phyloP scores from a whole-genome alignment of 2,113 vertebrate genomes.

The Panthera leo region DNA sequence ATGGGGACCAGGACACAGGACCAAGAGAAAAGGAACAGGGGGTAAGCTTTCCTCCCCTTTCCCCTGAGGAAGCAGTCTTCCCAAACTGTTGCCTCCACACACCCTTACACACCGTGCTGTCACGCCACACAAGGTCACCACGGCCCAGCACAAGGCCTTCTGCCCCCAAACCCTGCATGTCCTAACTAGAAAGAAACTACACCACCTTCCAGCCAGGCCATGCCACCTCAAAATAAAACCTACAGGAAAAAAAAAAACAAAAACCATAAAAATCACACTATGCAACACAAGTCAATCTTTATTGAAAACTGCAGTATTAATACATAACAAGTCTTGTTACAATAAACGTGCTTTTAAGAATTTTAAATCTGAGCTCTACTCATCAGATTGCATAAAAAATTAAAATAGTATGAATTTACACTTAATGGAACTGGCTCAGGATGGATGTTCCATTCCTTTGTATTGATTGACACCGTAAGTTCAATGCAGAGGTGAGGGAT shows the following conservation, averaged over 20 bases:
- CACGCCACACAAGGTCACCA: neutral
- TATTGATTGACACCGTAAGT: conserved; percentile 81
- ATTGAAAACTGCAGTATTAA: conserved; percentile 93
- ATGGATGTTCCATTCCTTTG: conserved; percentile 84
- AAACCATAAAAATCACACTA: conserved; percentile 50
- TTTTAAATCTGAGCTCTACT: conserved; percentile 90
- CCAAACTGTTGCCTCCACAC: neutral
- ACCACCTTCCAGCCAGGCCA: neutral
- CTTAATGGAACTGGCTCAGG: conserved; percentile 88
- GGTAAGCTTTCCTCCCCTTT: neutral
- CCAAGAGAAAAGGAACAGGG: neutral
- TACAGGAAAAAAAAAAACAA: neutral
- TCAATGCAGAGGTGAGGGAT: conserved; percentile 85
- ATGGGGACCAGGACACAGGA: neutral
- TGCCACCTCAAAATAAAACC: neutral
- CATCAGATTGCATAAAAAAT: conserved; percentile 90
- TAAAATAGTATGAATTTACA: conserved; percentile 87
- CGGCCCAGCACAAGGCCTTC: neutral
- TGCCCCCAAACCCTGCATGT: neutral
- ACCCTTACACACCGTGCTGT: neutral
- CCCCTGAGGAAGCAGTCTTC: too few relatives aligned
- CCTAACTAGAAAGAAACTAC: neutral
- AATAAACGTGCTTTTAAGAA: conserved; percentile 92
- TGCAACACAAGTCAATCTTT: conserved; percentile 93
- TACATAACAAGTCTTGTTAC: conserved; percentile 92